Percentiles rank a stretch among this genome's conserved stretches.
phyloP scores from a whole-genome alignment of 2,888 invertebrate genomes.

The Archips crataeganus region DNA sequence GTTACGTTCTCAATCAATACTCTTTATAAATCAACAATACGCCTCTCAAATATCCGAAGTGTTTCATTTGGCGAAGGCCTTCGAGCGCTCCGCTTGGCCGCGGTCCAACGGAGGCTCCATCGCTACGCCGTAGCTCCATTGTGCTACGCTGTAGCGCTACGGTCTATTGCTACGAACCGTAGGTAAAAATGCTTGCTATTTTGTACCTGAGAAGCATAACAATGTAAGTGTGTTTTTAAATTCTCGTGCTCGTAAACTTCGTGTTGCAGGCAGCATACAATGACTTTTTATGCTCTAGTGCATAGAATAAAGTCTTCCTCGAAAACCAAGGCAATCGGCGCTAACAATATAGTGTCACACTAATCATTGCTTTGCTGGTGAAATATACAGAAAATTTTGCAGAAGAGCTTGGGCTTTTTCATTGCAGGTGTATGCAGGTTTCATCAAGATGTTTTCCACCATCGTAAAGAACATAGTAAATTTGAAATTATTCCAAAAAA shows the following conservation, averaged over 20 bases:
- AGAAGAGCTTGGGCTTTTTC: no score
- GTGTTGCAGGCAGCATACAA: no score
- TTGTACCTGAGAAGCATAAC: not conserved
- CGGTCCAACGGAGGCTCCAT: constrained; percentile 52
- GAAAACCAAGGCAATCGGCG: no score
- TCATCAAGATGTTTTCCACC: no score
- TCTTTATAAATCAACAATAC: constrained; percentile 16
- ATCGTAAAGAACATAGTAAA: no score
- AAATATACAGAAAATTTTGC: no score
- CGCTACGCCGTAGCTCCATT: constrained; percentile 52
- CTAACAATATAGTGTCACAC: no score
- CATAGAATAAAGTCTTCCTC: no score
- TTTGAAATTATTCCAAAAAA: no score
- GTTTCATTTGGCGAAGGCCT: constrained; percentile 49
- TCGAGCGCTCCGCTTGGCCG: constrained; percentile 45
- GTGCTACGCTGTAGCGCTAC: constrained; percentile 61
- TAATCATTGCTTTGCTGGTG: no score
- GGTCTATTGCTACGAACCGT: constrained; percentile 48
- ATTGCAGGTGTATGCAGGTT: no score
- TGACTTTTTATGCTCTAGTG: no score
- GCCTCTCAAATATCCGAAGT: constrained; percentile 42
- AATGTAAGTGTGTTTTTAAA: not conserved
- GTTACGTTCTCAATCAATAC: not conserved
- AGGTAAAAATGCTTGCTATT: constrained; percentile 21
- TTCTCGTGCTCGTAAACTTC: not conserved